phyloP scores from a whole-genome alignment of 2,797 vertebrate genomes.

The Sylvilagus floridanus region DNA sequence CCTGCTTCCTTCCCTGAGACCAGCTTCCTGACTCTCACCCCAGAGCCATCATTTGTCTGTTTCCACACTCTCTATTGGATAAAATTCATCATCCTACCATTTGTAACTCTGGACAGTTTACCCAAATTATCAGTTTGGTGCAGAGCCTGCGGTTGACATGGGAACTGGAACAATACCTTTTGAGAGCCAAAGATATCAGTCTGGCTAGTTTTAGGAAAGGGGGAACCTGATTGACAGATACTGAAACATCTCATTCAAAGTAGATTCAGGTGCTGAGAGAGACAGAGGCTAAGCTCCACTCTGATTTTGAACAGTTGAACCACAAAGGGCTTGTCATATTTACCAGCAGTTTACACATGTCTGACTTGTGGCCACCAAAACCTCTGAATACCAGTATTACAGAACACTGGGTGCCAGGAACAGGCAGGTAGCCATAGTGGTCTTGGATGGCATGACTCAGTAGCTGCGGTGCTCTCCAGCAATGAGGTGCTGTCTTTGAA shows the following conservation, averaged over 20 bases:
- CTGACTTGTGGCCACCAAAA: background rate
- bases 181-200: slow-evolving; percentile 30
- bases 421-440: background rate
- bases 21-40: background rate
- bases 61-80: background rate
- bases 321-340: background rate
- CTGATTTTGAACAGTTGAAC: background rate
- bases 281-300: background rate
- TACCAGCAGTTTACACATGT: background rate
- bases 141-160: slow-evolving; percentile 17
- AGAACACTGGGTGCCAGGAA: background rate
- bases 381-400: background rate
- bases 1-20: background rate
- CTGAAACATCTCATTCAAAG: background rate
- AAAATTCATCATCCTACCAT: background rate
- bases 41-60: slow-evolving; percentile 15
- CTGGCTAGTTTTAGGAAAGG: slow-evolving; percentile 36
- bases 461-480: background rate
- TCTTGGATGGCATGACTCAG: background rate
- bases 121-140: slow-evolving; percentile 45
- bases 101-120: slow-evolving; percentile 21
- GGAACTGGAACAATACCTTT: background rate
- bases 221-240: background rate
- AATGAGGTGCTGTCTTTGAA: background rate
- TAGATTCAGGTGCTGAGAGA: slow-evolving; percentile 1